Percentiles rank a stretch among this genome's conserved stretches.
These are phyloP conservation scores for Lerema accius DNA, from an alignment of 1,140 invertebrate species.

Conservation along the genomic window DNA sequence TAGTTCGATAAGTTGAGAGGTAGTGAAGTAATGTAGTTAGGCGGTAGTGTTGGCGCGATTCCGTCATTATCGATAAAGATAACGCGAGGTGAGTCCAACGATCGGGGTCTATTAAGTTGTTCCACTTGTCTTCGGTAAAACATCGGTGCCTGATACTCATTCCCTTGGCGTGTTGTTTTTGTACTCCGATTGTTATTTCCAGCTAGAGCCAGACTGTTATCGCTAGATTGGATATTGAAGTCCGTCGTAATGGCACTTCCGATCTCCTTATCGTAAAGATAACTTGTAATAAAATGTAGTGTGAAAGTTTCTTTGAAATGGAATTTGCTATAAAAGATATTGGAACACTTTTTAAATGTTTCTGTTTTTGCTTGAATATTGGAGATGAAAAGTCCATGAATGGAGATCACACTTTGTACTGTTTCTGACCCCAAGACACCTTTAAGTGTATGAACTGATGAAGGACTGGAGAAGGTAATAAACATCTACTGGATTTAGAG, in stretches of 20 bases:
- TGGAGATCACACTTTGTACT: too few relatives aligned
- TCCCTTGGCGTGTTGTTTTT: conserved; percentile 29
- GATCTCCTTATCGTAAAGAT: conserved; percentile 1
- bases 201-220: conserved; percentile 13
- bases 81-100: conserved; percentile 54
- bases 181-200: conserved; percentile 28
- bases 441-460: too few relatives aligned
- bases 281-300: too few relatives aligned
- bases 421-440: too few relatives aligned
- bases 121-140: conserved; percentile 40
- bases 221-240: conserved; percentile 8
- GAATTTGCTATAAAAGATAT: not conserved
- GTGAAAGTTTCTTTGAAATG: not conserved
- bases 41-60: conserved; percentile 59
- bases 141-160: conserved; percentile 23
- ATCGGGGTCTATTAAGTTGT: conserved; percentile 64
- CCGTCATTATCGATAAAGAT: conserved; percentile 69
- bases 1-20: conserved; percentile 14
- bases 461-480: too few relatives aligned
- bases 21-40: conserved; percentile 34
- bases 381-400: too few relatives aligned
- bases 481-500: too few relatives aligned
- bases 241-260: conserved; percentile 3
- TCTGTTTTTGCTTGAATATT: too few relatives aligned
- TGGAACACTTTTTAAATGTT: too few relatives aligned